Conservation (phyloP, 2,113 vertebrate genomes). For the Myrmecobius fasciatus region DNA sequence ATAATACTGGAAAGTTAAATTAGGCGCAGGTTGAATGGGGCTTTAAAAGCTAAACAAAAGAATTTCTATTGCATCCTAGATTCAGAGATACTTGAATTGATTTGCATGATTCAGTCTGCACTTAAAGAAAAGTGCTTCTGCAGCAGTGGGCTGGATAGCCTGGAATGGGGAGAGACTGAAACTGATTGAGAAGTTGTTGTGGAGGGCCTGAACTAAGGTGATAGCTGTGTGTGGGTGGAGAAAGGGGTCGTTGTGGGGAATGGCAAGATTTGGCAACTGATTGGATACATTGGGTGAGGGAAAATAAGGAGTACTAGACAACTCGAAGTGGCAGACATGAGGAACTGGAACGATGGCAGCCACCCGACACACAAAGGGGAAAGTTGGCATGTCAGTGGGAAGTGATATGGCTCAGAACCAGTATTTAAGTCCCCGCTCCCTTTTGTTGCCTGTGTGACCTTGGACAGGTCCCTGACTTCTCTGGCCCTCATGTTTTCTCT, state of each 20-base stretch:
- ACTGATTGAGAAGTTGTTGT: neutral
- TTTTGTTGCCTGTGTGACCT: neutral
- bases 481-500: neutral
- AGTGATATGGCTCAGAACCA: neutral
- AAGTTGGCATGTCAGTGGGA: neutral
- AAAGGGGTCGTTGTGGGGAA: neutral
- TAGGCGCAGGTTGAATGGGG: neutral
- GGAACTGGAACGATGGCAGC: neutral
- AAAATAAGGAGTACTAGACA: neutral
- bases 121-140: neutral
- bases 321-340: neutral
- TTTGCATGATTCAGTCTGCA: neutral
- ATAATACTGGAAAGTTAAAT: neutral
- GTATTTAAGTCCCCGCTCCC: neutral
- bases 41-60: neutral
- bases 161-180: neutral
- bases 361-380: neutral
- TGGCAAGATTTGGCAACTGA: neutral
- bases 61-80: neutral
- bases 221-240: neutral
- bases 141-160: neutral
- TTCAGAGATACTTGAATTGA: neutral
- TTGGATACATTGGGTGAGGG: neutral
- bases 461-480: neutral
- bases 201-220: neutral